Evolutionary conservation across 2,888 invertebrate genomes (phyloP), one percentile per base, ranked within the genome.

Genomic region (Amblyjoppa proteus): DNA sequence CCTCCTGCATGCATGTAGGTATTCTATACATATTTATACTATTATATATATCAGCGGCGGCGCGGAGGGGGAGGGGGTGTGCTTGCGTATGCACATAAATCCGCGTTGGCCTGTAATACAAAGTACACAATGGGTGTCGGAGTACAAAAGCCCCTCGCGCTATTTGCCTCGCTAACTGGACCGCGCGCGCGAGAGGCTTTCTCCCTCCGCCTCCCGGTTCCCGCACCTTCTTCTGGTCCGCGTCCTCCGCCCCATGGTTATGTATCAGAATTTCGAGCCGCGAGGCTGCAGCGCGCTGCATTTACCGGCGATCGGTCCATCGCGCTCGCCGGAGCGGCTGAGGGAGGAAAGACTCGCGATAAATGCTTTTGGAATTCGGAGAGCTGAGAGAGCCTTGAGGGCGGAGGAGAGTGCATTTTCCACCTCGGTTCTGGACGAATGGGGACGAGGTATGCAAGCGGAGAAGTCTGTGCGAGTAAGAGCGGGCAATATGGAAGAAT

Each of bases 121-220:
- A 86, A 86, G 86, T 86, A 86, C 86, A 86, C 86, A 86, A 86
- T 86, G 86, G 84, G 84, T 82, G 81, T 81, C 84, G 86, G 86
- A 86, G 84, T 86, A 86, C 86, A 86, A 86, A 86, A 86, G 86
- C 86, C 71, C 71, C 81, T 86, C 78, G 81, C 81, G 81, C 86
- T 86, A 86, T 84, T 86, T 86, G 86, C 86, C 81, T 82, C 75
- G 84, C 84, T 86, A 86, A 86, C 86, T 86, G 86, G 86, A 86
- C 86, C 85, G 78, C 85, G 82, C 77, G 31, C 77, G 56, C 73
- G 34, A 53, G 61, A 64, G 56, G 45, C 71, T 71, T 71, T 64
- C 45, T 68, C 73, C 66, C 64, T 66, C 38, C 31, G 16, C n/a
- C 31, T 45, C 38, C 49, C 71, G 45, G 28, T 28, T 6, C 58